Evolutionary conservation across 2,797 vertebrate genomes (phyloP).

Genomic region (Dendrocincla fuliginosa): DNA sequence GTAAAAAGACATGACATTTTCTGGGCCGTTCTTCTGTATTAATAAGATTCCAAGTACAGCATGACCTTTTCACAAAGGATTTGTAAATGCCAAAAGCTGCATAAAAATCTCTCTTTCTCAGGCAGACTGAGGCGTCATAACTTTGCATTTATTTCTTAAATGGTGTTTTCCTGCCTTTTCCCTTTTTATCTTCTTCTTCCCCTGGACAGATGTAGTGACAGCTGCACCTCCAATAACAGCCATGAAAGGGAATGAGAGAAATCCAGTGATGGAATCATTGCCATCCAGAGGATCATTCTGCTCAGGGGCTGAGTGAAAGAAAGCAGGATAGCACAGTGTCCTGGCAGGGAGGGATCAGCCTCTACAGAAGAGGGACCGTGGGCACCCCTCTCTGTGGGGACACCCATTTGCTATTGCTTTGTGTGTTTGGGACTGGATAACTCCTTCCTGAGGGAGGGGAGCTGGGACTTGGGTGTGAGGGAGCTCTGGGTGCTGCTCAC

Average conservation of each 20-base stretch:
- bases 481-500: background rate
- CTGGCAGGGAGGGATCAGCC: background rate
- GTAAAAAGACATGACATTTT: conserved; percentile 84
- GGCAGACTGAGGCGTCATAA: conserved; percentile 59
- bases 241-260: background rate
- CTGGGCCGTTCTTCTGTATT: conserved; percentile 77
- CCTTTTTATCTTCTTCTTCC: conserved; percentile 5
- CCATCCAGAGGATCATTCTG: accelerated
- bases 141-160: conserved; percentile 51
- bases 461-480: accelerated
- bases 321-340: background rate
- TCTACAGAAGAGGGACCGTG: background rate
- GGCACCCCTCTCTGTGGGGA: background rate
- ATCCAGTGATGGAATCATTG: background rate
- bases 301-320: background rate
- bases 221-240: background rate
- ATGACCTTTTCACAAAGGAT: conserved; percentile 87
- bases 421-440: accelerated
- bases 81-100: conserved; percentile 87
- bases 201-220: background rate
- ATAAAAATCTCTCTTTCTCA: conserved; percentile 73
- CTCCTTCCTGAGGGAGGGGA: too few species aligned
- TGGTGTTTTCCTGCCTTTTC: conserved; percentile 9
- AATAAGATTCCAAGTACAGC: conserved; percentile 81
- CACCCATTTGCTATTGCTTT: background rate